Evolutionary conservation across 2,888 invertebrate genomes (phyloP).

Genomic region (Nowickia ferox): DNA sequence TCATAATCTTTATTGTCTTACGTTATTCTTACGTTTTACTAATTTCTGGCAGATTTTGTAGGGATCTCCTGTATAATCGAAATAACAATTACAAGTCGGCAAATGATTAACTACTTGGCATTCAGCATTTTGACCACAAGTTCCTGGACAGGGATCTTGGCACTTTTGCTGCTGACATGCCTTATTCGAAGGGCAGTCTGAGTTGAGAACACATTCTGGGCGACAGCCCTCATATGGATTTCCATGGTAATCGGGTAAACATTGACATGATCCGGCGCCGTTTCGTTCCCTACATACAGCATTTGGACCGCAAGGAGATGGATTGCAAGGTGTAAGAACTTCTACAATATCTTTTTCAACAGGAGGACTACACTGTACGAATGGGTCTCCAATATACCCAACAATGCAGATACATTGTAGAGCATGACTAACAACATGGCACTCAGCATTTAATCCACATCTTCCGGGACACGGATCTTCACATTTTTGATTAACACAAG

Average conservation of each 20-base stretch:
- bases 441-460: slow-evolving; percentile 89
- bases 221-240: slow-evolving; percentile 91
- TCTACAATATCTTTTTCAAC: slow-evolving; percentile 81
- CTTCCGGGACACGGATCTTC: slow-evolving; percentile 88
- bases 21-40: slow-evolving; percentile 84
- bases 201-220: slow-evolving; percentile 89
- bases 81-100: slow-evolving; percentile 88
- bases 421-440: slow-evolving; percentile 90
- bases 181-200: slow-evolving; percentile 88
- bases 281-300: slow-evolving; percentile 88
- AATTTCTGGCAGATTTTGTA: slow-evolving; percentile 86
- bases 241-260: slow-evolving; percentile 89
- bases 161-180: slow-evolving; percentile 90
- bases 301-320: slow-evolving; percentile 88
- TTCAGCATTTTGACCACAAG: slow-evolving; percentile 89
- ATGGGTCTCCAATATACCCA: slow-evolving; percentile 91
- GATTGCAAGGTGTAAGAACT: slow-evolving; percentile 85
- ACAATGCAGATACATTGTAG: slow-evolving; percentile 88
- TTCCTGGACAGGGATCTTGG: slow-evolving; percentile 90
- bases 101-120: slow-evolving; percentile 90
- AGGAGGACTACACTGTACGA: slow-evolving; percentile 85
- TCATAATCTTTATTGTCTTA: slow-evolving; percentile 65
- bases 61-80: slow-evolving; percentile 90
- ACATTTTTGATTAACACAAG: slow-evolving; percentile 91
- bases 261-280: slow-evolving; percentile 88